Conservation (phyloP, 2,888 invertebrate genomes). For the Melolontha melolontha region DNA sequence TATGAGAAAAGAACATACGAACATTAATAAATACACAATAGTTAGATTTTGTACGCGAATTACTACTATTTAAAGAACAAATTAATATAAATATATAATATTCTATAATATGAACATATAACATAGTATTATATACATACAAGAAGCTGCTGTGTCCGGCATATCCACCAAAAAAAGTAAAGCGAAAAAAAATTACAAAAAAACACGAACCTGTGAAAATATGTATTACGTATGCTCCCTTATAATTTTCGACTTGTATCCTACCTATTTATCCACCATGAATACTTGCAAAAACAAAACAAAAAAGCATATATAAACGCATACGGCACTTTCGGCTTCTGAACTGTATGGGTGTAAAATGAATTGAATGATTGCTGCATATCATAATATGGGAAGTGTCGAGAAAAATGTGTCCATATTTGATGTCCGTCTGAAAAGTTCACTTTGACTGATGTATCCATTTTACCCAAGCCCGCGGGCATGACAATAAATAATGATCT, state of each 20-base stretch:
- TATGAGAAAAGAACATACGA: constrained; percentile 10
- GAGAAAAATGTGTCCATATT: constrained; percentile 61
- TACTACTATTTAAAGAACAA: constrained; percentile 41
- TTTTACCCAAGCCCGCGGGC: constrained; percentile 64
- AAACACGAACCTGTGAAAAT: too few relatives aligned
- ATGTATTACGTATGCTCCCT: too few relatives aligned
- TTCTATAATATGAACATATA: constrained; percentile 11
- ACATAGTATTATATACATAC: constrained; percentile 15
- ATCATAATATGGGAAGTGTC: constrained; percentile 61
- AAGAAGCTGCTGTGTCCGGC: too few relatives aligned
- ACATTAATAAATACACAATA: constrained; percentile 48
- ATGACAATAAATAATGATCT: constrained; percentile 66
- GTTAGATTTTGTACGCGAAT: constrained; percentile 57
- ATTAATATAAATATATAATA: constrained; percentile 18
- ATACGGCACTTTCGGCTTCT: constrained; percentile 44
- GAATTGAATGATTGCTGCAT: constrained; percentile 58
- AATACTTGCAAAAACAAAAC: background rate
- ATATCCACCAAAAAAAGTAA: too few relatives aligned
- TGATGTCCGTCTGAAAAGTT: constrained; percentile 64
- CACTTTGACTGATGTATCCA: constrained; percentile 66
- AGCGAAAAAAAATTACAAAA: too few relatives aligned
- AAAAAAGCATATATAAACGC: constrained; percentile 7
- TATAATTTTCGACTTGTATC: too few relatives aligned
- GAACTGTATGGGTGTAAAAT: constrained; percentile 53
- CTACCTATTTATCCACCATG: too few relatives aligned